These are phyloP conservation scores for Centruroides vittatus DNA, from an alignment of 1,140 invertebrate genomes.

Conservation along the genomic window DNA sequence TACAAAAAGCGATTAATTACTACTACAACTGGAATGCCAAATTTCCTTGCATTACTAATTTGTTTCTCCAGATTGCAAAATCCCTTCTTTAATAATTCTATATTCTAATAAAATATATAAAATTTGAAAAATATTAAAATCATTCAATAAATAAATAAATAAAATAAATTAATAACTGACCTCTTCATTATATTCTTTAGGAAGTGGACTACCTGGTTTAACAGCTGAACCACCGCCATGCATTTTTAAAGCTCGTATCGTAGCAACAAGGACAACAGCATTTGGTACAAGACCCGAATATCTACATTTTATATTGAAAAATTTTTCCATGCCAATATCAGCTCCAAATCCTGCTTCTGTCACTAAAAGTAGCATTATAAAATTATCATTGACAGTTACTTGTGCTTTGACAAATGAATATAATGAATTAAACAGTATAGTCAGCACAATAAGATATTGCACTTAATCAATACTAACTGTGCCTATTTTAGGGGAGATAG, in stretches of 20 bases:
- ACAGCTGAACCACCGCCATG: slow-evolving; percentile 91
- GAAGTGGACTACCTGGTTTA: slow-evolving; percentile 62
- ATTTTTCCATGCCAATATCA: slow-evolving; percentile 99
- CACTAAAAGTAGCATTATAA: slow-evolving; percentile 31
- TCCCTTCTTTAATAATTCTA: slow-evolving; percentile 75
- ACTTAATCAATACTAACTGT: too few relatives aligned
- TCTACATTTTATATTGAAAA: slow-evolving; percentile 96
- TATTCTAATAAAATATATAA: slow-evolving; percentile 50
- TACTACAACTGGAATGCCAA: slow-evolving; percentile 88
- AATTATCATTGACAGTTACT: neutral
- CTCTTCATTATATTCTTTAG: slow-evolving; percentile 62
- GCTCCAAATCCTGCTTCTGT: slow-evolving; percentile 98
- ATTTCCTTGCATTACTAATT: slow-evolving; percentile 79
- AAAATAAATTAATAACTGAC: slow-evolving; percentile 17
- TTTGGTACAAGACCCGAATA: slow-evolving; percentile 68
- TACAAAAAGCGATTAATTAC: slow-evolving; percentile 79
- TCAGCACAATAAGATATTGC: too few relatives aligned
- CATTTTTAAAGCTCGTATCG: slow-evolving; percentile 92
- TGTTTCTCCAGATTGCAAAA: slow-evolving; percentile 85
- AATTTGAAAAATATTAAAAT: neutral
- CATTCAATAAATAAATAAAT: neutral
- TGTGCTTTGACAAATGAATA: too few relatives aligned
- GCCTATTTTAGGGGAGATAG: too few relatives aligned
- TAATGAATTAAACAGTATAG: too few relatives aligned
- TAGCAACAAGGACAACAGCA: slow-evolving; percentile 84